Percentiles rank a stretch among this genome's conserved stretches.
Evolutionary conservation across 2,888 invertebrate genomes (phyloP).

Genomic region (Slavum lentiscoides): DNA sequence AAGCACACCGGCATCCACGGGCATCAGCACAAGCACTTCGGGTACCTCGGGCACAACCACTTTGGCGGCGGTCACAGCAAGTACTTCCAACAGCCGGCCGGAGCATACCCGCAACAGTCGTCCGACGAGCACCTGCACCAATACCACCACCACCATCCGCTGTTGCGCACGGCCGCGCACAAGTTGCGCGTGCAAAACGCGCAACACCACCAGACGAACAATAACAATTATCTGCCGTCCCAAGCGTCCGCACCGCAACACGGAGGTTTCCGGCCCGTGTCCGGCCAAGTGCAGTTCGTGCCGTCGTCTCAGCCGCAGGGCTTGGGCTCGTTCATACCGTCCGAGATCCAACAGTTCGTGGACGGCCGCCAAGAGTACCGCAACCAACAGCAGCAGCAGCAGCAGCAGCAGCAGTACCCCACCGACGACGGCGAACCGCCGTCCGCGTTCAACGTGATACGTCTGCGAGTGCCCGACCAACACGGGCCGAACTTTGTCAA

Average conservation of each 20-base stretch:
- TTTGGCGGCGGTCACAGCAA: not conserved
- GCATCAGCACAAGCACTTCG: slow-evolving; percentile 53
- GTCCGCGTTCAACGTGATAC: slow-evolving; percentile 62
- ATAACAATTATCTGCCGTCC: too few species aligned
- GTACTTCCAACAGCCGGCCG: not conserved
- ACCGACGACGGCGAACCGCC: slow-evolving; percentile 57
- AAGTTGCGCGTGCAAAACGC: slow-evolving; percentile 1
- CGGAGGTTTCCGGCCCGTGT: not conserved
- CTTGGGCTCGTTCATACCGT: slow-evolving; percentile 30
- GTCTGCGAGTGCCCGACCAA: slow-evolving; percentile 61
- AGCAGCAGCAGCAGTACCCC: slow-evolving; percentile 53
- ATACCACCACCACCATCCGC: not conserved
- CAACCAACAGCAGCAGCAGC: slow-evolving; percentile 8
- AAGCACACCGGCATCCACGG: slow-evolving; percentile 45
- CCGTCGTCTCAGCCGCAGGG: slow-evolving; percentile 13
- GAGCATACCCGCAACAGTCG: not conserved
- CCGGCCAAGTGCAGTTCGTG: slow-evolving; percentile 6
- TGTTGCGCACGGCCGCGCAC: slow-evolving; percentile 25
- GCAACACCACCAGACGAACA: too few species aligned
- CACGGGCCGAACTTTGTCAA: slow-evolving; percentile 63
- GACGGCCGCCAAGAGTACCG: slow-evolving; percentile 44
- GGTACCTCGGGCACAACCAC: slow-evolving; percentile 41
- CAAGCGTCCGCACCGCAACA: too few species aligned
- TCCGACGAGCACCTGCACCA: not conserved
- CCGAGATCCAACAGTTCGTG: slow-evolving; percentile 35